Evolutionary conservation across 2,888 invertebrate genomes (phyloP), one percentile per base, ranked within the genome.

Genomic region (Thumatha senex): DNA sequence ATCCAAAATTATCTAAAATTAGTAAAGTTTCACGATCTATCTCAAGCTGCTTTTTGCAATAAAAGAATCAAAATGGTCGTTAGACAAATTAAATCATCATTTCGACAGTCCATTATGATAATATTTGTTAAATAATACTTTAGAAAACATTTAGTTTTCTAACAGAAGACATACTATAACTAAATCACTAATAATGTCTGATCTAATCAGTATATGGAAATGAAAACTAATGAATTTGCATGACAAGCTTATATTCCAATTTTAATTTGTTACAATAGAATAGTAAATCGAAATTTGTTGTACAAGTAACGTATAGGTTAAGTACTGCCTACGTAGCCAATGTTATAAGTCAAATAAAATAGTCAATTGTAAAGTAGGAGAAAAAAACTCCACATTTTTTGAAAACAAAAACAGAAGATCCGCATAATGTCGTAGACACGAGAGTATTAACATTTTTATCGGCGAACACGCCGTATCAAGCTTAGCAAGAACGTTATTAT

Each of bases 371-470:
- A 40, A 33, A 44, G 18, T 14, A 55, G 49, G 51, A 51, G 7
- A 14, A 30, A 53, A 47, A 39, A 52, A 60, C 14, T 34, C 48
- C 51, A 50, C 60, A 63, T 60, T 52, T 63, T 63, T 40, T 24
- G 18, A 24, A 24, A 24, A 24, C 18, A 5, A 24, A 24, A 24
- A 24, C 18, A 5, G 18, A 4, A 24, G 18, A 24, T 24, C 18
- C 5, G 64, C 64, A 57, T 54, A 60, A 61, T 60, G 56, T 65
- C 64, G 51, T 62, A 63, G 62, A 62, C 52, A 63, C 58, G 59
- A 68, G 18, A 4, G 51, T 63, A 74, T 74, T 75, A 66, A 68
- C 74, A 75, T 75, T 74, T 76, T 73, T 74, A 76, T 71, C 66
- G 63, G 41, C 50, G 41, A 74, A 75, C 72, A 72, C 70, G 69